Evolutionary conservation across 2,888 invertebrate species (phyloP).

Genomic region (Tachina lurida): DNA sequence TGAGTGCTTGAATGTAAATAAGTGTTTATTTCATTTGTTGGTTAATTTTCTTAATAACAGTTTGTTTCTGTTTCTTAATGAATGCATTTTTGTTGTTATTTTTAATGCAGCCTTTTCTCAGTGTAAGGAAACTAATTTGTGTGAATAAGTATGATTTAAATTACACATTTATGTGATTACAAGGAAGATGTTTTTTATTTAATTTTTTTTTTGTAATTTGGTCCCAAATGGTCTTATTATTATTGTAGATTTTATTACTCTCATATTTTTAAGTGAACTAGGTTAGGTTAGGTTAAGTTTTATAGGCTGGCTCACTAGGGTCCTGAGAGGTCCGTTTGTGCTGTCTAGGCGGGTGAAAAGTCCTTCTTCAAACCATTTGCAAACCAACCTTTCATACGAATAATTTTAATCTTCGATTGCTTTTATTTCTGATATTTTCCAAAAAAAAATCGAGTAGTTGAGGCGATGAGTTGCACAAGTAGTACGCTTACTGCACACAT

Average conservation of each 20-base stretch:
- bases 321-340: too few relatives aligned
- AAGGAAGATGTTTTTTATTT: neutral
- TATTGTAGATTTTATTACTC: neutral
- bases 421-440: too few relatives aligned
- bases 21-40: neutral
- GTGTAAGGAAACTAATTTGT: conserved; percentile 38
- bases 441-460: too few relatives aligned
- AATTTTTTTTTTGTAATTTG: neutral
- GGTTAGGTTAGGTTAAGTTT: too few relatives aligned
- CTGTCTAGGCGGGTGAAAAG: too few relatives aligned
- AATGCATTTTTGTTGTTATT: neutral
- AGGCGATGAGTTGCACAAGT: too few relatives aligned
- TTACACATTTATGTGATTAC: conserved; percentile 42
- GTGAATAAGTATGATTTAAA: conserved; percentile 49
- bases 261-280: neutral
- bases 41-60: conserved; percentile 5
- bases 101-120: neutral
- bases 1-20: neutral
- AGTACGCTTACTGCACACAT: too few relatives aligned
- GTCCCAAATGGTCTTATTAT: conserved; percentile 1
- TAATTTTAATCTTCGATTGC: too few relatives aligned
- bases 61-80: conserved; percentile 4
- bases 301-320: too few relatives aligned
- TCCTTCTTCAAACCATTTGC: too few relatives aligned
- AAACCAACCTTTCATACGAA: too few relatives aligned